Evolutionary conservation across 2,797 vertebrate species (phyloP), one percentile per base, ranked within the genome.

Genomic region (Acanthis flammea): DNA sequence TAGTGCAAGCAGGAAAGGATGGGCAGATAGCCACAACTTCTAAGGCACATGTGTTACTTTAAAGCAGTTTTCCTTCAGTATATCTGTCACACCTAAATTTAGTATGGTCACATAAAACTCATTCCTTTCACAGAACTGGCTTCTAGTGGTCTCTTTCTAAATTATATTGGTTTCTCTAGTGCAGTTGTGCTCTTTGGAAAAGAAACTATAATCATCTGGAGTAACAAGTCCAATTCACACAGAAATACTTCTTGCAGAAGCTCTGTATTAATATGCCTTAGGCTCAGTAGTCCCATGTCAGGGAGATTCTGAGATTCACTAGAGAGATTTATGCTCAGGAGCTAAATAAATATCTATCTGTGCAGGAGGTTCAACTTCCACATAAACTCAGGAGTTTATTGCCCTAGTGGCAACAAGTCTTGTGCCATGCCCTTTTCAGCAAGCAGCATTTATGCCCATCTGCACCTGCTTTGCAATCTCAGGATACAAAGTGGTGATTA

Each of bases 1-100:
- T 84, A 86, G 75, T 84, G 89, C 1, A 6, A 87, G 85, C 30
- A 50, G 84, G 48, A 66, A 90, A 63, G 51, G 60, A 93, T 61
- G 92, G 93, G 92, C 94, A 93, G 76, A 70, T 94, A 91, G 92
- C 75, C 92, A 94, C 82, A 80, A 9, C 31, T 89, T 86, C 84
- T 91, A 62, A 96, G 79, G 41, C 51, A 88, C 82, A 86, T 44
- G 45, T 79, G 65, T 92, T 92, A 93, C 60, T 90, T 68, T 94
- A 93, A 94, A 95, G 60, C 14, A 33, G n/a, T 77, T 96, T 94
- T 90, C 80, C 84, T 77, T 89, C 61, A 70, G 30, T 79, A 31
- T 90, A 82, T 88, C 67, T 66, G 71, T 94, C 71, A 45, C 88
- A 82, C 67, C 53, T 72, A 74, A 76, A 87, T 92, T 85, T 94